Evolutionary conservation across 2,888 invertebrate genomes (phyloP), one percentile per base, ranked within the genome.

Genomic region (Eupithecia tripunctaria): DNA sequence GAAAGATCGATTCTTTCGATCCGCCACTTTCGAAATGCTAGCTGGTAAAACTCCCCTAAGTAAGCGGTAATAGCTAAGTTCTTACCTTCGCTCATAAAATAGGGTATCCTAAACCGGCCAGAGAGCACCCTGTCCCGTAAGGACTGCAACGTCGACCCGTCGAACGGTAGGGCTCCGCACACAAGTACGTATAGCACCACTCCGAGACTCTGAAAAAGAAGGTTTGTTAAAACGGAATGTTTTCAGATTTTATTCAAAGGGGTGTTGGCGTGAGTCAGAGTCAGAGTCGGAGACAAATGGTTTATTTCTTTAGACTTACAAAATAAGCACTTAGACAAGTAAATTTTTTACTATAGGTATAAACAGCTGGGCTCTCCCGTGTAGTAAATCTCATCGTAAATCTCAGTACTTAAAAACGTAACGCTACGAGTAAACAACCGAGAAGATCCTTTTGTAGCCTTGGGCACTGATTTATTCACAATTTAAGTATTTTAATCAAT

Each of bases 21-120:
- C 32, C 32, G 41, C 15, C 41, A 41, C n/a, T 18, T 6, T n/a
- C n/a, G n/a, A 43, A 43, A 43, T 43, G 8, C 43, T 43, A 43
- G n/a, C 41, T 15, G 15, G n/a, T n/a, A 43, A 6, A 43, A 43
- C 18, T 5, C n/a, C 5, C 29, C 29, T 32, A 32, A 27, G 59
- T 27, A 63, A 63, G 18, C 18, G 29, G 29, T 68, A n/a, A 70
- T 27, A 60, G 8, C 29, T 27, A 64, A 56, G 56, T 43, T 86
- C 95, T 95, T 92, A 98, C 98, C 98, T 95, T 97, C 97, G 87
- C 98, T 98, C 98, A 99, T 99, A 95, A 99, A 99, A 95, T 98
- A 99, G 72, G 99, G 99, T 91, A 99, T 98, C 88, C 99, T 96
- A 95, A 99, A 99, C 90, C 98, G 96, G 77, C 99, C 99, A 71